Evolutionary conservation across 2,797 vertebrate species (phyloP), one percentile per base, ranked within the genome.

Genomic region (Falco biarmicus): DNA sequence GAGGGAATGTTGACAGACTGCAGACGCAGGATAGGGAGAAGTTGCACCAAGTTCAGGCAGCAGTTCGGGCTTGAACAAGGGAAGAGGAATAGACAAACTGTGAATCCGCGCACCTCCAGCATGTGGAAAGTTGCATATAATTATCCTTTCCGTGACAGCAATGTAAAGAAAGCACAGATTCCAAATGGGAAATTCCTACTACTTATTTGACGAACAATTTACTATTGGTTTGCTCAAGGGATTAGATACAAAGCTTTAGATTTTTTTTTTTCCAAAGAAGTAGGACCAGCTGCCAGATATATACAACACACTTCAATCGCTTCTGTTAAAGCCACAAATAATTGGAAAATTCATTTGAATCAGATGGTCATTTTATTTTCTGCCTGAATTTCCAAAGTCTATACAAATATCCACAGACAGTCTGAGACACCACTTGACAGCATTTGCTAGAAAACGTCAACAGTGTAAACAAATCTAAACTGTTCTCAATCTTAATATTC

Each of bases 331-430:
- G 93, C 95, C 96, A 94, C 92, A 78, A 95, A 96, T 75, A 94
- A 97, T 84, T 94, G 74, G 60, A 89, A 96, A 97, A 94, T 84
- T 88, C 97, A 91, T 93, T 93, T 68, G 78, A 96, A 96, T 91
- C 57, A 66, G 92, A 89, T n/a, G 87, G 90, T 69, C 73, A 43
- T 84, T 96, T 95, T 81, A 47, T 68, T 96, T 94, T 71, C 78
- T 73, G 92, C 94, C 84, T 48, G 69, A 90, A 84, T 95, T 95
- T 96, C 74, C 51, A 79, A 79, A 94, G 84, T 76, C 89, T 70
- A 50, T 77, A 81, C 87, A 91, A 69, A 96, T 25, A 88, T 2
- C 90, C 87, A 31, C 0, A 29, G 79, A 57, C 60, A 43, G 79
- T 16, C 64, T 61, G 89, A 90, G 84, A 74, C 82, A 41, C 74